These are phyloP conservation scores for Prunella himalayana DNA, from an alignment of 2,113 vertebrate species.

Conservation along the genomic window DNA sequence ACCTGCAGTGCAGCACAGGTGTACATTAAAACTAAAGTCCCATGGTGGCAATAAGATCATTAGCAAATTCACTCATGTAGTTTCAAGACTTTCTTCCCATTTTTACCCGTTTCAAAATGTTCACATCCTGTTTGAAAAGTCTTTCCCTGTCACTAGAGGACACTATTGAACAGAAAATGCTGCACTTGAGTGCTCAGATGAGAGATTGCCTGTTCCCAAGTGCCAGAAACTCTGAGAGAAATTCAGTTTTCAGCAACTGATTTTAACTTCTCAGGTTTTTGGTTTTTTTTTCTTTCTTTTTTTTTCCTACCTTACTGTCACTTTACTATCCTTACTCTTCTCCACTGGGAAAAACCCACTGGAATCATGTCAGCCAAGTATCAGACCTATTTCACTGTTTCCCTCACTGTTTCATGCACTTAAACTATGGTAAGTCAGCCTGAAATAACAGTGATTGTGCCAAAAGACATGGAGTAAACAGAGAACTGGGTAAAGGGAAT, in stretches of 20 bases:
- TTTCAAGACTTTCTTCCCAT: slow-evolving; percentile 3
- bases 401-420: background rate
- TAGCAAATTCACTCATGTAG: background rate
- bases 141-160: slow-evolving; percentile 59
- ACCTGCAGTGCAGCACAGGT: background rate
- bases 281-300: background rate
- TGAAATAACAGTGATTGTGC: background rate
- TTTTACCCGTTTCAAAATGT: background rate
- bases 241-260: slow-evolving; percentile 59
- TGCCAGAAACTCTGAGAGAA: slow-evolving; percentile 27
- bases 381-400: background rate
- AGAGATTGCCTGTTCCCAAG: background rate
- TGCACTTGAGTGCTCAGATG: background rate
- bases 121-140: background rate
- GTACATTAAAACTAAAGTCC: background rate
- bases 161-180: slow-evolving; percentile 63
- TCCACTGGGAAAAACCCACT: background rate
- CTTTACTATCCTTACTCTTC: background rate
- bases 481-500: background rate
- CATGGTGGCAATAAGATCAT: background rate
- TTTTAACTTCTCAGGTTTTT: slow-evolving; percentile 24
- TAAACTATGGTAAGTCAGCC: background rate
- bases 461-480: background rate
- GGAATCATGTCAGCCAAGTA: slow-evolving; percentile 30
- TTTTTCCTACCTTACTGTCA: background rate